Conservation (phyloP, 2,113 vertebrate species). For the Genyomyrus donnyi region DNA sequence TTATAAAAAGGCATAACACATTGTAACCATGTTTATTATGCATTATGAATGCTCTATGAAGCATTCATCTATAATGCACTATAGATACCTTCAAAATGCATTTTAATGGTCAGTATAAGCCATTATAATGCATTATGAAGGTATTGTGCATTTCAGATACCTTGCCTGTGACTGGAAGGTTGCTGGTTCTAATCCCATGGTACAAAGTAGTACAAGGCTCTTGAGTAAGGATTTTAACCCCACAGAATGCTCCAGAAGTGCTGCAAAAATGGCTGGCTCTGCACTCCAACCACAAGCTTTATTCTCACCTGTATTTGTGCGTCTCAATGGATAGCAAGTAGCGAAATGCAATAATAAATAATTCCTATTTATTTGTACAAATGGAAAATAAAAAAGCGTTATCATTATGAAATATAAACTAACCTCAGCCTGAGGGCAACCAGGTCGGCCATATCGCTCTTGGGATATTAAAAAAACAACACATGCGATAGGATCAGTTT, state of each 20-base stretch:
- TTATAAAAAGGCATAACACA: no score
- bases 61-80: neutral
- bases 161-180: neutral
- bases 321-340: neutral
- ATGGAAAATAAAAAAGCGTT: neutral
- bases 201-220: neutral
- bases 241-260: neutral
- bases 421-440: neutral
- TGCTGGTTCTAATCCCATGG: neutral
- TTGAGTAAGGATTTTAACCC: neutral
- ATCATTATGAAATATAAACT: neutral
- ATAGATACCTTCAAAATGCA: neutral
- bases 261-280: neutral
- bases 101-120: no score
- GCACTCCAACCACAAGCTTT: neutral
- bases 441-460: neutral
- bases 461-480: neutral
- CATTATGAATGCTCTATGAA: no score
- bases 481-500: neutral
- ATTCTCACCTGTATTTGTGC: neutral
- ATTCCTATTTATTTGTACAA: neutral
- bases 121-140: neutral
- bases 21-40: no score
- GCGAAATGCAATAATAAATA: neutral
- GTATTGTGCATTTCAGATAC: neutral